These are phyloP conservation scores for Nothobranchius furzeri DNA, from an alignment of 2,113 vertebrate genomes.

Conservation along the genomic window DNA sequence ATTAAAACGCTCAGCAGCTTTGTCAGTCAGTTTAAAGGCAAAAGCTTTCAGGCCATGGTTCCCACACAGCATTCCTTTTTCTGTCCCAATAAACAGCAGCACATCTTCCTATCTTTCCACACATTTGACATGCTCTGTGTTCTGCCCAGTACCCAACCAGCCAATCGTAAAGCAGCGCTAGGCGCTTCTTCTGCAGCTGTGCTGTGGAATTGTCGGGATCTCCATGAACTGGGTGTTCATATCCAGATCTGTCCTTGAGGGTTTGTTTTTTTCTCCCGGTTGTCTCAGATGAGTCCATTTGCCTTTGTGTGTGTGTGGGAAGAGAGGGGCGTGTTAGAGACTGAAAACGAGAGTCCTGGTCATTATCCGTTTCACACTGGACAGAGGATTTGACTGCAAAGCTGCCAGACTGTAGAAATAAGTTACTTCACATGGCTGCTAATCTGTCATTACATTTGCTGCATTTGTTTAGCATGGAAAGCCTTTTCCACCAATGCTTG, in stretches of 20 bases:
- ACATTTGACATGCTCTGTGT: constrained; percentile 58
- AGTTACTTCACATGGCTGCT: constrained; percentile 22
- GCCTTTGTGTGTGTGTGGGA: neutral
- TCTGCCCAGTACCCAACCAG: constrained; percentile 78
- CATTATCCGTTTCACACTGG: constrained; percentile 39
- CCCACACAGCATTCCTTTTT: constrained; percentile 19
- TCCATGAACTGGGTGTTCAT: constrained; percentile 31
- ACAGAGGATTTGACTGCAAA: constrained; percentile 57
- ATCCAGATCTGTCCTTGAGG: constrained; percentile 16
- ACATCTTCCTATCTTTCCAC: constrained; percentile 37
- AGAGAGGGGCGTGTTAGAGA: neutral
- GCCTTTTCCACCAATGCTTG: constrained; percentile 18
- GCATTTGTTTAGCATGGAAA: constrained; percentile 56
- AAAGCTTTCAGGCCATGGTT: constrained; percentile 3
- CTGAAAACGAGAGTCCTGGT: constrained; percentile 14
- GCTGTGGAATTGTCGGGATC: constrained; percentile 39
- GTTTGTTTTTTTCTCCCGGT: neutral
- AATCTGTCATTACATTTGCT: constrained; percentile 58
- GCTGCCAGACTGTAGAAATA: constrained; percentile 38
- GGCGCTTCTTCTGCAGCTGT: constrained; percentile 55
- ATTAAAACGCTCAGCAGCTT: constrained; percentile 1
- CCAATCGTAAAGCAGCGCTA: constrained; percentile 70
- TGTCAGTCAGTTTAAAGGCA: neutral
- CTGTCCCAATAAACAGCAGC: constrained; percentile 11
- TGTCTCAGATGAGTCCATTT: constrained; percentile 1